Conservation (phyloP, 1,140 invertebrate genomes). For the Proctacanthus coquilletti region DNA sequence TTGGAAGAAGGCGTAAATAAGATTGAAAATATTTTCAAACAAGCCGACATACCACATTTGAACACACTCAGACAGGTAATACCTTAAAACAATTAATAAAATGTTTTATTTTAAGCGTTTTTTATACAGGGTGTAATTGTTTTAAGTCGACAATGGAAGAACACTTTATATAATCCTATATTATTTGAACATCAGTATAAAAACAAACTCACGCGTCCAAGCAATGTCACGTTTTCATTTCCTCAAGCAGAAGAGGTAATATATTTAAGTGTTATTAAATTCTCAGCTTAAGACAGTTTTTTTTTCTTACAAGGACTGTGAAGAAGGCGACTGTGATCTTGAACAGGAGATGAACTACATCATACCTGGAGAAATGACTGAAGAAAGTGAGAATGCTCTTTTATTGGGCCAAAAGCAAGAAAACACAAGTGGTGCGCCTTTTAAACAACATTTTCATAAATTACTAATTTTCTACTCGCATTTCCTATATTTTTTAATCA, state of each 20-base stretch:
- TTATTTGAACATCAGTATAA: slow-evolving; percentile 81
- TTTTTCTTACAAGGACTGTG: slow-evolving; percentile 12
- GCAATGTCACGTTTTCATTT: slow-evolving; percentile 77
- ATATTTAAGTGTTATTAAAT: slow-evolving; percentile 14
- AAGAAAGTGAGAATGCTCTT: slow-evolving; percentile 32
- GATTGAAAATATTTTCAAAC: slow-evolving; percentile 72
- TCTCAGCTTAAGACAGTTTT: too few species aligned
- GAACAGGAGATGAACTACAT: slow-evolving; percentile 25
- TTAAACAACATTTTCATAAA: not conserved
- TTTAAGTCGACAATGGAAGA: slow-evolving; percentile 91
- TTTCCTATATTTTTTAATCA: too few species aligned
- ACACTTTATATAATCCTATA: slow-evolving; percentile 84
- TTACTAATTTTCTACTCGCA: too few species aligned
- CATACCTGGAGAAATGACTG: slow-evolving; percentile 26
- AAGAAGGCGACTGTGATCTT: slow-evolving; percentile 23
- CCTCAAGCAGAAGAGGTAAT: slow-evolving; percentile 66
- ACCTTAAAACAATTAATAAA: not conserved
- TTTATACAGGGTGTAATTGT: slow-evolving; percentile 67
- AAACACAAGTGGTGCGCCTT: too few species aligned
- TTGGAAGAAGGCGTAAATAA: slow-evolving; percentile 52
- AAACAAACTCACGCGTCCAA: slow-evolving; percentile 59
- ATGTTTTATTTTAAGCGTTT: slow-evolving; percentile 8
- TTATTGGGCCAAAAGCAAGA: slow-evolving; percentile 32
- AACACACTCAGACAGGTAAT: slow-evolving; percentile 70
- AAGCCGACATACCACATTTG: slow-evolving; percentile 67